Evolutionary conservation across 2,888 invertebrate genomes (phyloP), one percentile per base, ranked within the genome.

Genomic region (Leucophenga montana): DNA sequence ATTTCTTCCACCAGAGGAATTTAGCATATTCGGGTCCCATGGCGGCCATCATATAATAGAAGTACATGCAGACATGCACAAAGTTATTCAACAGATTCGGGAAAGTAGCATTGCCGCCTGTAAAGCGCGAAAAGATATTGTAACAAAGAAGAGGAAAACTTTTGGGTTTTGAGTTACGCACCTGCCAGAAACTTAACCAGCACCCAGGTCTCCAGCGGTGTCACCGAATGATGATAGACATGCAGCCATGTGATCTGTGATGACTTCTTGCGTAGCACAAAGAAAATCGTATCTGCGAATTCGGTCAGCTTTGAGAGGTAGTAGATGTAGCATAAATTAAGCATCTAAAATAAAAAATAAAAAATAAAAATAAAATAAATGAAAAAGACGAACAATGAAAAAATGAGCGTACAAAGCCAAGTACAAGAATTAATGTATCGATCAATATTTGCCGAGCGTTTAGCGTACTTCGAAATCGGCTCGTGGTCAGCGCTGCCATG

Each of bases 21-120:
- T 94, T 93, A 86, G 95, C 95, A 86, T 94, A 95, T 79, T 94
- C 92, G 0, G 97, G 97, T 53, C 97, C 95, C 89, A 97, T 90
- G 0, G 97, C 97, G 0, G 98, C 93, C 83, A 97, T 88, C 91
- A 97, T 91, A 84, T 97, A 97, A 88, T 98, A 98, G 48, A 94
- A 91, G 88, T 98, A 98, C 97, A 98, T 98, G 81, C 97, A 92
- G 71, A 98, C 94, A 86, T 98, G 98, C 20, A 98, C 97, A 82
- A 97, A 97, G 57, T 97, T 95, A 90, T 98, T 98, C 77, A 97
- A 92, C 72, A 97, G 85, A 82, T 89, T 89, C 69, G 89, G 89
- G 82, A 89, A 89, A 66, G 89, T 89, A 66, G 89, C 88, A 77
- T 89, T 89, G 68, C 89, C 92, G 70, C 95, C 95, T 89, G 87